Evolutionary conservation across 1,140 invertebrate genomes (phyloP), one percentile per base, ranked within the genome.

Genomic region (Paraescarpia echinospica): DNA sequence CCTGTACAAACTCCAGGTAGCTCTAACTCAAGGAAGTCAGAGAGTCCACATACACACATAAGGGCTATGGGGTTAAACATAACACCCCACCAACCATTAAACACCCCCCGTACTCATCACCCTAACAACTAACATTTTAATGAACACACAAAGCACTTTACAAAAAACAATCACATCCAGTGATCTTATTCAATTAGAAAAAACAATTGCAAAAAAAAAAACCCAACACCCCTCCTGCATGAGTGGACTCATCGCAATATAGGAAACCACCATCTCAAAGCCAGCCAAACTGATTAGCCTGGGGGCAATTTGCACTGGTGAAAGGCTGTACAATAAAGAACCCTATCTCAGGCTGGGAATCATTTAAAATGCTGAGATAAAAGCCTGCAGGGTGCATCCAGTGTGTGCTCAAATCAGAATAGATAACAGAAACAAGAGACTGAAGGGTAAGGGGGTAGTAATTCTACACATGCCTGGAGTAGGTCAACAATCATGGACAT

Each of bases 251-350:
- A 33, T 14, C 18, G 34, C 34, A 90, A 35, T 41, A 90, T 31
- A 35, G 12, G n/a, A 34, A 35, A 35, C 12, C 59, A 77, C 59
- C 59, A 77, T 77, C 59, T 77, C 27, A 31, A 18, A 4, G 22
- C 59, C 59, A 77, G 59, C 59, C 59, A 77, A 77, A 77, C 59
- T 77, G 59, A 77, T 77, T 77, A 77, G 59, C 59, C 59, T 77
- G 18, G 27, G 48, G 59, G 59, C 59, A 77, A 77, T 77, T 77
- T 77, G 22, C 59, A 2, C 27, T 77, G 59, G 59, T 77, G 59
- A 77, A 77, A 77, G 59, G 59, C 59, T 27, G 59, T 27, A 77
- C 59, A 77, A 27, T 77, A 77, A 77, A 77, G 8, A 77, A 31
- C 59, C 14, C 8, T 77, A 77, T 77, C 59, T 31, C 59, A 18